Evolutionary conservation across 2,888 invertebrate genomes (phyloP), one percentile per base, ranked within the genome.

Genomic region (Drosophila sordidula): DNA sequence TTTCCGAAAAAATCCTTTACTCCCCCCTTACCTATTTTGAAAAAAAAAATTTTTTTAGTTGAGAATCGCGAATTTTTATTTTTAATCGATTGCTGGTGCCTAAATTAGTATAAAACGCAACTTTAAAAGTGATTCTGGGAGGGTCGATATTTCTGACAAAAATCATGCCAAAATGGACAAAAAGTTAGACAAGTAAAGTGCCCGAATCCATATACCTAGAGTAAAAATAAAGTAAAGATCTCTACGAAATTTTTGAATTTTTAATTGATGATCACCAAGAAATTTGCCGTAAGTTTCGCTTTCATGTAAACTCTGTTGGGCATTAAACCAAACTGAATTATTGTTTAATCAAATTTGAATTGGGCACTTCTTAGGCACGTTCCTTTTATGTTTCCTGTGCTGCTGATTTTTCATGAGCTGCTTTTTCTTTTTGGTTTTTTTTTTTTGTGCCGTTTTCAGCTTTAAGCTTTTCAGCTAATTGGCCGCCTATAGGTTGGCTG

Each of bases 381-480:
- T 65, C 39, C 58, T 6, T 65, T 58, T 44, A 58, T 69, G 51
- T 64, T 54, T 44, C 39, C 70, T 49, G 44, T 56, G 47, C 34
- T 36, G 44, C 11, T 32, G 44, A 45, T 16, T 51, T 51, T 39
- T 42, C 54, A 47, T 36, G 12, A 3, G 42, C 38, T 29, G 11
- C 34, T n/a, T 26, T 12, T 51, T 6, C 6, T 12, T 16, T 38
- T n/a, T n/a, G n/a, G n/a, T 39, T 6, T 1, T n/a, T 0, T 9
- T 29, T 18, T 16, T 11, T 0, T 9, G 12, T 29, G 26, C 8
- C 6, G 29, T 16, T 47, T 29, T 25, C 50, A 36, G 62, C 58
- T 38, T 69, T 47, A 34, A 42, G 62, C 29, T 34, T 44, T 49
- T 45, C 16, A 46, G 61, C 71, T 74, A 71, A 74, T 74, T 74